Evolutionary conservation across 1,140 invertebrate species (phyloP).

Genomic region (Cyrtorhinus lividipennis): DNA sequence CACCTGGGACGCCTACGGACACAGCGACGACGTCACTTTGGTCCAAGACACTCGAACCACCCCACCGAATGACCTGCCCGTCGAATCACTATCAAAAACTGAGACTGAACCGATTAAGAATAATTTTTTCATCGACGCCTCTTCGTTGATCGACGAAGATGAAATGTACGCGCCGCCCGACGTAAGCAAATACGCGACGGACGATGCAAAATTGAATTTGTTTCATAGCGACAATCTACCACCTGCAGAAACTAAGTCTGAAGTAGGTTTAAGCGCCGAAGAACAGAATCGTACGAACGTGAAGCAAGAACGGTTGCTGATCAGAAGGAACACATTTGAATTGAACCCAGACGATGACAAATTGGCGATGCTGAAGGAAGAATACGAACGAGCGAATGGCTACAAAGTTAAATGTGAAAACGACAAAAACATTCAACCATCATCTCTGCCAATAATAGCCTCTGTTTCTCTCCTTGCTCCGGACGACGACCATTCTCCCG

Average conservation of each 20-base stretch:
- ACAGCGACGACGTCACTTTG: not conserved
- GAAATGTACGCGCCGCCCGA: conserved; percentile 28
- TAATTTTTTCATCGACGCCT: conserved; percentile 54
- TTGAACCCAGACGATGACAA: conserved; percentile 34
- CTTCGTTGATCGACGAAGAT: conserved; percentile 49
- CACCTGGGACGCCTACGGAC: conserved; percentile 37
- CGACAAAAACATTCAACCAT: conserved; percentile 4
- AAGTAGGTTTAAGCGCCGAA: conserved; percentile 11
- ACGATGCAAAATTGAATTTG: conserved; percentile 4
- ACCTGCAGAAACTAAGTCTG: conserved; percentile 6
- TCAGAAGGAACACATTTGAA: conserved; percentile 37
- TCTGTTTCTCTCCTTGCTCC: conserved; percentile 22
- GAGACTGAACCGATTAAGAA: conserved; percentile 27
- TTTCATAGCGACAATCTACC: not conserved
- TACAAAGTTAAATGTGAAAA: conserved; percentile 32
- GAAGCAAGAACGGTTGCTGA: conserved; percentile 29
- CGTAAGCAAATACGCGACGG: conserved; percentile 19
- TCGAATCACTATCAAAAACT: conserved; percentile 28
- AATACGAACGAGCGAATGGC: conserved; percentile 36
- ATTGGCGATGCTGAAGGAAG: conserved; percentile 34
- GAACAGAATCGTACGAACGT: conserved; percentile 19
- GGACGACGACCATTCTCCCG: conserved; percentile 26
- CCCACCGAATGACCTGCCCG: not conserved
- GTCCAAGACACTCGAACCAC: not conserved
- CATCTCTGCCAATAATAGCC: not conserved